Conservation (phyloP, 2,113 vertebrate genomes). For the Hydrochoerus hydrochaeris region DNA sequence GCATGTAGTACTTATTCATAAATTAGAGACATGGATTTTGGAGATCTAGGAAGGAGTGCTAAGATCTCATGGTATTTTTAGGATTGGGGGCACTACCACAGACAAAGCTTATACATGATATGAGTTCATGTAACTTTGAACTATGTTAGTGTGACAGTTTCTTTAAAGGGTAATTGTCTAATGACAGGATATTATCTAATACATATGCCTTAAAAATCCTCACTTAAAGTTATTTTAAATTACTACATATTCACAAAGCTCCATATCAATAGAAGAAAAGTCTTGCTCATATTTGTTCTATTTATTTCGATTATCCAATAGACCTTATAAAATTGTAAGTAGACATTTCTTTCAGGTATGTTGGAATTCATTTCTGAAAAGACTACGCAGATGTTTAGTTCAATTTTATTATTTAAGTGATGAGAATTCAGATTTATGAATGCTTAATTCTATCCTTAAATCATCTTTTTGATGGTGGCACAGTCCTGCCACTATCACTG, state of each 20-base stretch:
- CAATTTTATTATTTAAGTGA: not conserved
- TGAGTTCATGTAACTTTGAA: not conserved
- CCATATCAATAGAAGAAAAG: not conserved
- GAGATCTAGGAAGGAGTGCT: not conserved
- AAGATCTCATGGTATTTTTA: not conserved
- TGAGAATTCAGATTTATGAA: not conserved
- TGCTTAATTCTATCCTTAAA: not conserved
- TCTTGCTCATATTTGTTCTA: not conserved
- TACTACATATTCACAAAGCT: not conserved
- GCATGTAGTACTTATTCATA: not conserved
- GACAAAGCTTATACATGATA: not conserved
- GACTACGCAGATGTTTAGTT: not conserved
- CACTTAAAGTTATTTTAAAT: constrained; percentile 1
- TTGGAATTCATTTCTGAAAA: constrained; percentile 18
- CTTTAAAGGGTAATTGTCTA: not conserved
- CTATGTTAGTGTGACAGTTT: not conserved
- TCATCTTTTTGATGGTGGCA: not conserved
- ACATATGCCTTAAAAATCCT: not conserved
- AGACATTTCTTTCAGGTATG: not conserved
- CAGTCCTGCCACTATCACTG: not conserved
- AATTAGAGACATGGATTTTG: not conserved
- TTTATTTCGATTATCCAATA: not conserved
- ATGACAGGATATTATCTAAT: not conserved
- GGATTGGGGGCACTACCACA: not conserved
- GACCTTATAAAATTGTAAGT: not conserved